Evolutionary conservation across 2,113 vertebrate genomes (phyloP).

Genomic region (Scortum barcoo): DNA sequence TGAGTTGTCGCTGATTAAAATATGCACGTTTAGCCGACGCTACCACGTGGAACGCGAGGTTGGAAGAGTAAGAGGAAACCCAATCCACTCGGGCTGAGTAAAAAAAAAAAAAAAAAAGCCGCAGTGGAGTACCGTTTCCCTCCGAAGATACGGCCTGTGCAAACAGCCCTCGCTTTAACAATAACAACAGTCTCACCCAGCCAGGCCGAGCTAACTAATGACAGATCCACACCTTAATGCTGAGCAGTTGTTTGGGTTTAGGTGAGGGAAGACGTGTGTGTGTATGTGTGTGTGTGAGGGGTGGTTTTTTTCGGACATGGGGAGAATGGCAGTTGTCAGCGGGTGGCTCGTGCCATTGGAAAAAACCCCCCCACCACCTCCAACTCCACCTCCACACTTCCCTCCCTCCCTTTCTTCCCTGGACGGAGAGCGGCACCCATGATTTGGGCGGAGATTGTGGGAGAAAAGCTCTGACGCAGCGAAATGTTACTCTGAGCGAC

Average conservation of each 20-base stretch:
- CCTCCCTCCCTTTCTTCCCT: constrained; percentile 39
- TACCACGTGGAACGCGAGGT: constrained; percentile 29
- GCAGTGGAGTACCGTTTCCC: constrained; percentile 76
- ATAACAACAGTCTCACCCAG: constrained; percentile 80
- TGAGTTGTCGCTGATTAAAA: constrained; percentile 71
- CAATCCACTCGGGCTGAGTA: constrained; percentile 61
- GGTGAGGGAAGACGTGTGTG: constrained; percentile 41
- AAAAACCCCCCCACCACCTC: no score
- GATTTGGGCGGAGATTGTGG: constrained; percentile 36
- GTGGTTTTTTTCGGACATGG: constrained; percentile 28
- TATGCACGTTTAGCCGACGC: constrained; percentile 66
- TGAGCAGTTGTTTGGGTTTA: constrained; percentile 80
- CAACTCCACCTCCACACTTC: no score
- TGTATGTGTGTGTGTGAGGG: constrained; percentile 17
- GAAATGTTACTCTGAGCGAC: constrained; percentile 68
- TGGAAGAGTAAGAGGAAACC: constrained; percentile 70
- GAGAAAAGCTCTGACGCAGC: constrained; percentile 79
- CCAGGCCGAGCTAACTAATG: constrained; percentile 81
- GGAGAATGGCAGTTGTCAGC: constrained; percentile 73
- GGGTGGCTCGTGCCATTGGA: constrained; percentile 80
- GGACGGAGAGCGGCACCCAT: constrained; percentile 46
- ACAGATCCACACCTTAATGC: constrained; percentile 84
- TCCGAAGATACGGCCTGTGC: constrained; percentile 82
- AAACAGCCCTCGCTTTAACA: constrained; percentile 79
- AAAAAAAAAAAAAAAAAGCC: constrained; percentile 76